Percentiles rank a stretch among this genome's conserved stretches.
Evolutionary conservation across 2,888 invertebrate species (phyloP).

Genomic region (Latrodectus hesperus): DNA sequence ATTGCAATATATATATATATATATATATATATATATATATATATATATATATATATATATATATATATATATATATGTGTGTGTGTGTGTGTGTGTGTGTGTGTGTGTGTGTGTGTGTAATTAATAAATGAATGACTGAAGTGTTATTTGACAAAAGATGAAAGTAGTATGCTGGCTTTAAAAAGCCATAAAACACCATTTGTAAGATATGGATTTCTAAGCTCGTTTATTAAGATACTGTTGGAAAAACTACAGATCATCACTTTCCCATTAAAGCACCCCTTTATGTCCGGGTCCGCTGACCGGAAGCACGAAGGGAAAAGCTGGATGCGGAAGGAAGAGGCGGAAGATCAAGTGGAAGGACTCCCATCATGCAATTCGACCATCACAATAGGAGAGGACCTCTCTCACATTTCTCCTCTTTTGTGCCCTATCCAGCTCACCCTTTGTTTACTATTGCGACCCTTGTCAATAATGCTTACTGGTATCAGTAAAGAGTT

Average conservation of each 20-base stretch:
- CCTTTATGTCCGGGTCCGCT: background rate
- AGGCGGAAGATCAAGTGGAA: constrained; percentile 56
- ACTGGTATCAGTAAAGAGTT: too few relatives aligned
- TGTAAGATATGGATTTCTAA: background rate
- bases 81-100: too few relatives aligned
- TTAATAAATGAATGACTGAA: too few relatives aligned
- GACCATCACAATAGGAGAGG: constrained; percentile 28
- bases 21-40: too few relatives aligned
- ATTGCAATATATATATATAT: too few relatives aligned
- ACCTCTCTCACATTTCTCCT: constrained; percentile 31
- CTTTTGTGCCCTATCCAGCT: constrained; percentile 2
- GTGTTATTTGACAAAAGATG: too few relatives aligned
- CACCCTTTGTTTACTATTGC: background rate
- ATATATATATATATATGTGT: too few relatives aligned
- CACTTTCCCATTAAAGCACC: constrained; percentile 3
- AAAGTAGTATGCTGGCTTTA: too few relatives aligned
- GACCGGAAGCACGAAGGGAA: constrained; percentile 16
- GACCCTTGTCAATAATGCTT: too few relatives aligned
- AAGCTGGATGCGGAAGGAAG: constrained; percentile 40
- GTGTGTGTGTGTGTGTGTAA: too few relatives aligned
- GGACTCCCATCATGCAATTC: constrained; percentile 29
- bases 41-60: too few relatives aligned
- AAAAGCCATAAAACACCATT: too few relatives aligned
- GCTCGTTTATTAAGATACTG: background rate
- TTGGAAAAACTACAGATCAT: background rate